A percentile compares a stretch with the other conserved stretches of the same genome.
These are phyloP conservation scores for Myioborus melanocephalus DNA, from an alignment of 2,797 vertebrate genomes.

Conservation along the genomic window DNA sequence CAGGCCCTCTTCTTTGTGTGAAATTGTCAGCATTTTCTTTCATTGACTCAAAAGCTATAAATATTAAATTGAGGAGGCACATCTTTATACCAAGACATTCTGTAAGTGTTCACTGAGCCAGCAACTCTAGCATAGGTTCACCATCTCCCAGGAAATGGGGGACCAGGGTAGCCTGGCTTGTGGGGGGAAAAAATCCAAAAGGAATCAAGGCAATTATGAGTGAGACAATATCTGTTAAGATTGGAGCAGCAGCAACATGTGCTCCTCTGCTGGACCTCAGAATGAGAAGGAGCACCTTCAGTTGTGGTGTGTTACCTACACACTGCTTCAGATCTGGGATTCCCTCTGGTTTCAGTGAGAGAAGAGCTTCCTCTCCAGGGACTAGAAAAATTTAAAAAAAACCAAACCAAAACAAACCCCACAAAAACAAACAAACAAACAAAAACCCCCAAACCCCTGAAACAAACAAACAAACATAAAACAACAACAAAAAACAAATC, in stretches of 20 bases:
- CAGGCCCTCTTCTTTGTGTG: neutral
- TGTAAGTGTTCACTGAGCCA: neutral
- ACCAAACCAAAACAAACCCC: too few relatives aligned
- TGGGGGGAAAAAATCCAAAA: neutral
- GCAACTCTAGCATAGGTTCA: neutral
- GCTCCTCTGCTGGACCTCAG: neutral
- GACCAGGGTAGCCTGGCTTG: neutral
- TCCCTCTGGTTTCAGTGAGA: neutral
- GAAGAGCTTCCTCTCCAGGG: neutral
- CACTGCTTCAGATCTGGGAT: neutral
- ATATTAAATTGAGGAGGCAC: neutral
- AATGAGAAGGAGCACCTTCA: neutral
- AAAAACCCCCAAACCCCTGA: too few relatives aligned
- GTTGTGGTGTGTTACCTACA: neutral
- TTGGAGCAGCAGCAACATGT: neutral
- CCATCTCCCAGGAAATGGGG: neutral
- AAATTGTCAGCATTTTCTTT: neutral
- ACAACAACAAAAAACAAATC: neutral
- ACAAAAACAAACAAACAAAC: too few relatives aligned
- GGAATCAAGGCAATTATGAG: neutral
- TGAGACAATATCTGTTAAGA: neutral
- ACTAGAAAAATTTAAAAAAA: neutral
- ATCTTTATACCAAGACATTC: neutral
- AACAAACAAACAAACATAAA: neutral
- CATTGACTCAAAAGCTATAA: neutral